A percentile compares a stretch with the other conserved stretches of the same genome.
Evolutionary conservation across 2,113 vertebrate species (phyloP).

Genomic region (Tringa solitaria): DNA sequence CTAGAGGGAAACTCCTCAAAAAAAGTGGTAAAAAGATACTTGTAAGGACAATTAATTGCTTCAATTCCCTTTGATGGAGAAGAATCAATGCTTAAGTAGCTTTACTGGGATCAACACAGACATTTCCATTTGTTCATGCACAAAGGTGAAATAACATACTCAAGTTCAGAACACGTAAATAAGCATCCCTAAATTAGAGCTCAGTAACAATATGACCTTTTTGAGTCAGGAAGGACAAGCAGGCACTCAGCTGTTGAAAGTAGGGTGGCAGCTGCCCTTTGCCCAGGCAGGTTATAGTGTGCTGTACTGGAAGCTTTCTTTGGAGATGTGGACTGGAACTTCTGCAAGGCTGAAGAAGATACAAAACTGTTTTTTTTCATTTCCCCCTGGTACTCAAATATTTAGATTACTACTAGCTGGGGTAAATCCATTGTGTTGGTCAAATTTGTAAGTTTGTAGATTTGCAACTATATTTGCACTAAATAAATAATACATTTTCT

Average conservation of each 20-base stretch:
- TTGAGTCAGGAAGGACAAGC: background rate
- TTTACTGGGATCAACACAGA: background rate
- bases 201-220: background rate
- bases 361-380: background rate
- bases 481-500: background rate
- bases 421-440: background rate
- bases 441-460: background rate
- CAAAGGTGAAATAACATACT: background rate
- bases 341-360: background rate
- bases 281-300: background rate
- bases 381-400: background rate
- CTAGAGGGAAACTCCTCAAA: background rate
- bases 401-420: background rate
- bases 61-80: background rate
- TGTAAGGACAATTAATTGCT: background rate
- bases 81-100: background rate
- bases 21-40: background rate
- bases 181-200: background rate
- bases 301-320: background rate
- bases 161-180: background rate
- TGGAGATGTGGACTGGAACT: fast-evolving
- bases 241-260: background rate
- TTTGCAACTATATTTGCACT: background rate
- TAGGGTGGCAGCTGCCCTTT: background rate
- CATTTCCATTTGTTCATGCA: background rate